phyloP scores from a whole-genome alignment of 1,140 invertebrate species.

The Trichoplusia ni region DNA sequence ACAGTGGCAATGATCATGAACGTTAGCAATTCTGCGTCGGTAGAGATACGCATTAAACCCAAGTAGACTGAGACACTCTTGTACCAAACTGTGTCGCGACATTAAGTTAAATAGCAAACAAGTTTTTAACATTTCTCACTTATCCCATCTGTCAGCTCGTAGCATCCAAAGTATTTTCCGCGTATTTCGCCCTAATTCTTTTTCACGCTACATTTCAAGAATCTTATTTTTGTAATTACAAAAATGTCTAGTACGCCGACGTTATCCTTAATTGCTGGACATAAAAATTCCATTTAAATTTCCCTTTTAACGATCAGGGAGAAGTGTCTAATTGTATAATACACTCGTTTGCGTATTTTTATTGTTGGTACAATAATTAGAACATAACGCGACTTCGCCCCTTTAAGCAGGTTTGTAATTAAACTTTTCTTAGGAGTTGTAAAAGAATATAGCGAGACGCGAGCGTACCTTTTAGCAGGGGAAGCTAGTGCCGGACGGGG shows the following conservation, averaged over 20 bases:
- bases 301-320: conserved; percentile 80
- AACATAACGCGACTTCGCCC: conserved; percentile 74
- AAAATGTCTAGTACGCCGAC: conserved; percentile 80
- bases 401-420: conserved; percentile 70
- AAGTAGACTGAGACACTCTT: conserved; percentile 9
- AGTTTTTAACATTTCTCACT: conserved; percentile 41
- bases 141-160: conserved; percentile 63
- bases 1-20: too few relatives aligned
- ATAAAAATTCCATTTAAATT: conserved; percentile 82
- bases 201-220: conserved; percentile 81
- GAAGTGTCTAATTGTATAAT: conserved; percentile 81
- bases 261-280: conserved; percentile 82
- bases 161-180: conserved; percentile 71
- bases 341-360: conserved; percentile 82
- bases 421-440: conserved; percentile 68
- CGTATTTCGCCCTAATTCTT: conserved; percentile 76
- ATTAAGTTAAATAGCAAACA: conserved; percentile 32
- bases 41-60: neutral
- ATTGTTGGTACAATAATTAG: conserved; percentile 80
- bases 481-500: conserved; percentile 38
- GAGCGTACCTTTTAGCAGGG: conserved; percentile 43
- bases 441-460: conserved; percentile 63
- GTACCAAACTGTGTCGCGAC: neutral
- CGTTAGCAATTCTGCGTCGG: neutral
- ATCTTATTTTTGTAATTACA: conserved; percentile 82